Percentiles rank a stretch among this genome's conserved stretches.
These are phyloP conservation scores for Lepisosteus osseus DNA, from an alignment of 2,113 vertebrate genomes.

Conservation along the genomic window DNA sequence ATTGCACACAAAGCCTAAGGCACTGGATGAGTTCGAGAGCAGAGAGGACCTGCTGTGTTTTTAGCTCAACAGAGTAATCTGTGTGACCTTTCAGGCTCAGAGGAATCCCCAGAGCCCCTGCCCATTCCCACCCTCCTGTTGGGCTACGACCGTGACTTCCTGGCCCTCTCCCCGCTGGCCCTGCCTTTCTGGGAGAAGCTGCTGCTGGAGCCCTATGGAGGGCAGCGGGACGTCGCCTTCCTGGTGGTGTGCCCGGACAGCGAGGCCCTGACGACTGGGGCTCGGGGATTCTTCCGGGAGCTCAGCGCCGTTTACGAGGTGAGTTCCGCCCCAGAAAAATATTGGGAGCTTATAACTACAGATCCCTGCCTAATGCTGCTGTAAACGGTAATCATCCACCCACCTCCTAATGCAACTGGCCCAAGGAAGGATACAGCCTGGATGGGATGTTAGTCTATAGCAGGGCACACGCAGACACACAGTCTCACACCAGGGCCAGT, in stretches of 20 bases:
- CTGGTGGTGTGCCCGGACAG: conserved; percentile 95
- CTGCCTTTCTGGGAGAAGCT: conserved; percentile 97
- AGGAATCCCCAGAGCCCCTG: conserved; percentile 93
- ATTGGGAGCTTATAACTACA: no score
- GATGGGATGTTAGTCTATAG: no score
- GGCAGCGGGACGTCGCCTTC: conserved; percentile 89
- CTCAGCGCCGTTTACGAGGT: conserved; percentile 97
- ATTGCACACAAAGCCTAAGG: no score
- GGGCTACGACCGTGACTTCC: conserved; percentile 95
- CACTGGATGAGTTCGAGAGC: no score
- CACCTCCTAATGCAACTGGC: no score
- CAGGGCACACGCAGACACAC: no score
- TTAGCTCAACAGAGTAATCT: no score
- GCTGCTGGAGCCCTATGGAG: conserved; percentile 88
- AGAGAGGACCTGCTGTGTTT: no score
- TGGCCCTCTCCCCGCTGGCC: conserved; percentile 90
- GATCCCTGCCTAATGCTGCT: no score
- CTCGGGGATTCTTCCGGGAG: conserved; percentile 91
- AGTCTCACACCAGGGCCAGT: no score
- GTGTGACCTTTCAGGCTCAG: conserved; percentile 68
- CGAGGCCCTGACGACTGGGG: conserved; percentile 84
- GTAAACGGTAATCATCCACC: no score
- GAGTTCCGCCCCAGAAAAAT: conserved; percentile 14
- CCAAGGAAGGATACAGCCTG: no score
- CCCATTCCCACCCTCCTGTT: conserved; percentile 88